These are phyloP conservation scores for Cherax destructor DNA, from an alignment of 1,140 invertebrate species.

Conservation along the genomic window DNA sequence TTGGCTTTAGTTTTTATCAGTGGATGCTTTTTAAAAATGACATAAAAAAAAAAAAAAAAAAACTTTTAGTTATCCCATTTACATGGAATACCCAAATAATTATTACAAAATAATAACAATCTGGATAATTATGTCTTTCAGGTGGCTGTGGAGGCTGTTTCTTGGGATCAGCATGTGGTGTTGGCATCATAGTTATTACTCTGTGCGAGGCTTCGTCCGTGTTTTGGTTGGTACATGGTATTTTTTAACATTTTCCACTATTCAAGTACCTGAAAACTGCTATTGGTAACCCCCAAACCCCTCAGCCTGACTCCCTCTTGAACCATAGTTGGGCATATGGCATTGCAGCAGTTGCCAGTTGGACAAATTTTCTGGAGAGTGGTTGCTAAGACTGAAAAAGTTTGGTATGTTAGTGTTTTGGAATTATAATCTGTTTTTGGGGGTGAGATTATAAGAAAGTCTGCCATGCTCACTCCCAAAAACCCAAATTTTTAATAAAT, in stretches of 20 bases:
- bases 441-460: constrained; percentile 93
- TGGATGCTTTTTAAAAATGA: no score
- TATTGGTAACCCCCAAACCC: constrained; percentile 86
- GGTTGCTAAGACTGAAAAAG: constrained; percentile 83
- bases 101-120: no score
- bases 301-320: constrained; percentile 90
- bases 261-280: constrained; percentile 95
- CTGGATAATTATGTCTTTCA: constrained; percentile 75
- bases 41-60: no score
- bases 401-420: constrained; percentile 81
- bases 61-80: no score
- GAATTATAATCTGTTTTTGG: constrained; percentile 87
- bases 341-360: constrained; percentile 89
- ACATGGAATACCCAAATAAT: no score
- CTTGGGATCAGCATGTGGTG: constrained; percentile 83
- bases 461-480: constrained; percentile 95
- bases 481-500: constrained; percentile 97
- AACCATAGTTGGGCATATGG: constrained; percentile 95
- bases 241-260: constrained; percentile 93
- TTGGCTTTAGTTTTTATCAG: no score
- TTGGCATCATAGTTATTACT: constrained; percentile 81
- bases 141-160: constrained; percentile 84
- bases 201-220: constrained; percentile 79
- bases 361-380: constrained; percentile 89
- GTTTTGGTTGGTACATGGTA: constrained; percentile 87